Base-by-base conservation (phyloP, 2,113 vertebrate species). In the Meriones unguiculatus region DNA sequence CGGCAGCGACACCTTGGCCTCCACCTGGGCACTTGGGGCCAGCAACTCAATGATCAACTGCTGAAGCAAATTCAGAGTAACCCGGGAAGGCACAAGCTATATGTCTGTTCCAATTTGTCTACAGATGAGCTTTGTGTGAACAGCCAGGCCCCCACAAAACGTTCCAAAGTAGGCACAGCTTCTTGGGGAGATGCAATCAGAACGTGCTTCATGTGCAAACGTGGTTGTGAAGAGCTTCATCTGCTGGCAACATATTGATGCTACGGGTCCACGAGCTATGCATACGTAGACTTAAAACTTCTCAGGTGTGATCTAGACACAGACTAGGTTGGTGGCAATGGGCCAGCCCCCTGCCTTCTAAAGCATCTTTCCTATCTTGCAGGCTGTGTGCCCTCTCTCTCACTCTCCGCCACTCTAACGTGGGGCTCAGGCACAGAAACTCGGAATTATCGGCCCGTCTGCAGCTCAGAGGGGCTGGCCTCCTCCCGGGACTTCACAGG, bases 11-110 rank as follows among this genome's bases (percentile, higher is more conserved):
- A 46, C 46, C 46, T 4, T 46, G 46, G 70, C 97, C 97, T 65
- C 97, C 96, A 97, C 96, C 96, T 97, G 97, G 91, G 97, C 35
- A 57, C 67, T 41, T 65, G 46, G 25, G 32, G 18, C 62, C 62
- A 57, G 80, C 84, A 73, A 84, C 50, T 97, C 90, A 78, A 17
- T 92, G 91, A 97, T 94, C 95, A 97, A 30, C 89, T 95, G 28
- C 94, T 76, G 41, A 95, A 93, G 95, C 98, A 97, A 97, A 93
- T 72, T 89, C 57, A 75, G 67, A 90, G 64, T 57, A 86, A 41
- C 78, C 64, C 87, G 17, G 52, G 4, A 11, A 38, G 62, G 14
- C 67, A 35, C 11, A 7, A 78, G 41, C 12, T 89, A n/a, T 69
- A 5, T 30, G 6, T 76, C 14, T 57, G 28, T 22, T 67, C 73